Conservation (phyloP, 1,140 invertebrate genomes). For the Drosophila sp. region DNA sequence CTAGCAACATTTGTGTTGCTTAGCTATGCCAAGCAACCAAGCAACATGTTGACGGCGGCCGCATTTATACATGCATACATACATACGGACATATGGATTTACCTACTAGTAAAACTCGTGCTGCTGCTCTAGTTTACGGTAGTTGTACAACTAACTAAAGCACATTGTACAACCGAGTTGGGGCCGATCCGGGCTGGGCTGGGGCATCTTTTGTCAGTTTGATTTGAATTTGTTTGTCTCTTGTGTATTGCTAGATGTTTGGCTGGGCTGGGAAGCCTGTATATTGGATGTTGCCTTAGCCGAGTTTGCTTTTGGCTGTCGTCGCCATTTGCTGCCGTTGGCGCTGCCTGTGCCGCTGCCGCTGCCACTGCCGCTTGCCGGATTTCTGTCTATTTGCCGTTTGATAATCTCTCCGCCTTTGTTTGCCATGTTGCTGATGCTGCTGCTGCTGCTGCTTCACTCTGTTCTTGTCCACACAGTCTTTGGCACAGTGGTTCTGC, state of each 20-base stretch:
- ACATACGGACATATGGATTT: not conserved
- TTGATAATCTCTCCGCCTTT: conserved; percentile 66
- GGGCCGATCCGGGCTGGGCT: not conserved
- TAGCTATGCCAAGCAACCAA: not conserved
- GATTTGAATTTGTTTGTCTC: conserved; percentile 77
- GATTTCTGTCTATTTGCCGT: conserved; percentile 68
- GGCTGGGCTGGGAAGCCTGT: conserved; percentile 24
- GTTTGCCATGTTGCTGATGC: conserved; percentile 35
- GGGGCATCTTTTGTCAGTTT: conserved; percentile 58
- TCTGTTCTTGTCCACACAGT: conserved; percentile 31
- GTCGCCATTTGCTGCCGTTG: conserved; percentile 44
- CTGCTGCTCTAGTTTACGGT: conserved; percentile 32
- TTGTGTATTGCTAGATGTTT: conserved; percentile 55
- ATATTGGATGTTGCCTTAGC: conserved; percentile 57
- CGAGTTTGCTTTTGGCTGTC: conserved; percentile 55
- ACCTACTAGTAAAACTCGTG: not conserved
- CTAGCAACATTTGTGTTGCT: conserved; percentile 66
- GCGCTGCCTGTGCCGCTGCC: conserved; percentile 23
- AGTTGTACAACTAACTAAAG: conserved; percentile 26
- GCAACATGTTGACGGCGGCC: conserved; percentile 31
- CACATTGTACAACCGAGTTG: not conserved
- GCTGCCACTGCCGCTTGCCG: conserved; percentile 41
- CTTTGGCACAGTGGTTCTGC: conserved; percentile 57
- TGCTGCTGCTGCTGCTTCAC: conserved; percentile 8
- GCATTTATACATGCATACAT: not conserved